Percentiles rank a stretch among this genome's conserved stretches.
These are phyloP conservation scores for Dromococcyx pavoninus DNA, from an alignment of 2,797 vertebrate species.

Conservation along the genomic window DNA sequence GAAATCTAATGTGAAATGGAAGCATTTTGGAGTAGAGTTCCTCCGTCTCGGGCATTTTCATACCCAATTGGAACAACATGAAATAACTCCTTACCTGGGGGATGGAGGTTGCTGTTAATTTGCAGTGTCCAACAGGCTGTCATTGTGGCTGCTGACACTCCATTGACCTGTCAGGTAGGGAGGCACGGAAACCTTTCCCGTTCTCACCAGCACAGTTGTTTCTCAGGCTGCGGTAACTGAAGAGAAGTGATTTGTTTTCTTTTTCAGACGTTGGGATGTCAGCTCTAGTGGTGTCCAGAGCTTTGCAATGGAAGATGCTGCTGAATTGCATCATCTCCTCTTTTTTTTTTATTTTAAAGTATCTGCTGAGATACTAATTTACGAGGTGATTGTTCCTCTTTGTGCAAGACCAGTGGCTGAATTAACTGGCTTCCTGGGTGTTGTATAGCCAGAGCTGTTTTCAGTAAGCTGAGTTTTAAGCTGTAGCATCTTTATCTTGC, in stretches of 20 bases:
- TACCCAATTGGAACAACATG: not conserved
- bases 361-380: constrained; percentile 2
- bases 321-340: not conserved
- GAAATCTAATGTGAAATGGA: not conserved
- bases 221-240: not conserved
- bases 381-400: constrained; percentile 5
- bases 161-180: not conserved
- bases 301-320: not conserved
- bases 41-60: not conserved
- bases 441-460: not conserved
- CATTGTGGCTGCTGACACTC: not conserved
- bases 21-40: not conserved
- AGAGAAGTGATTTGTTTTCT: not conserved
- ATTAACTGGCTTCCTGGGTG: not conserved
- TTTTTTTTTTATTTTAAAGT: not conserved
- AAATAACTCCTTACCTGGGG: constrained; percentile 27
- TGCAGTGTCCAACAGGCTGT: not conserved
- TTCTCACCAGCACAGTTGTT: not conserved
- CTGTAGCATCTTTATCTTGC: not conserved
- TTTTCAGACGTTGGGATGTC: not conserved
- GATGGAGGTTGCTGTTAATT: not conserved
- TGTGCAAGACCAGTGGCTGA: not conserved
- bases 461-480: not conserved
- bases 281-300: not conserved
- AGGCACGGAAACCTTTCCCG: not conserved